Base-by-base conservation (phyloP, 2,888 invertebrate species). In the Enoplolaimus lenunculus region DNA sequence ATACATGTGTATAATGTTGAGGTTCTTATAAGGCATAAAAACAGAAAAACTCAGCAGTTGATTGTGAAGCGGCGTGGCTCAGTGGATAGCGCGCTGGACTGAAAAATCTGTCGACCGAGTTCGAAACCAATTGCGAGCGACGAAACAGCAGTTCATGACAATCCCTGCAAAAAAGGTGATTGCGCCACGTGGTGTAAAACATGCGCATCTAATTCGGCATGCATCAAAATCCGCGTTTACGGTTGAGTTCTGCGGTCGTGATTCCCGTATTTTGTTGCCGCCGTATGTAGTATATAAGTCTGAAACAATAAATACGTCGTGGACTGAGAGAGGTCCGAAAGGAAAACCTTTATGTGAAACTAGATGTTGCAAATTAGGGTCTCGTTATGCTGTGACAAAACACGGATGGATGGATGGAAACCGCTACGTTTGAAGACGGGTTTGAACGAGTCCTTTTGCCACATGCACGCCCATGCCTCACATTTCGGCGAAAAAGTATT, bases 281-380 rank as follows among this genome's bases (percentile, higher is more conserved):
- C 75, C 76, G 30, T 83, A 82, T 74, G 79, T 82, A 2, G 80
- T 81, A 0, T 82, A 82, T 73, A 83, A 82, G 75, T 75, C 81
- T 1, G 74, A 76, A 70, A 70, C 81, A 71, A 60, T 83, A 21
- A 81, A 78, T 74, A 72, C 77, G 60, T 77, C 78, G 7, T 83
- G 83, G 83, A 77, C 75, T 2, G 74, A 75, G 73, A 78, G 78
- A 67, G 83, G 82, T 7, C 81, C 81, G n/a, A 67, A 67, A 74
- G 77, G 30, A n/a, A n/a, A n/a, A n/a, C n/a, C n/a, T n/a, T n/a
- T n/a, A n/a, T n/a, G n/a, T n/a, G n/a, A n/a, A n/a, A n/a, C n/a
- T n/a, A n/a, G n/a, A n/a, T n/a, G n/a, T n/a, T n/a, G n/a, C n/a
- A n/a, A n/a, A n/a, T n/a, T n/a, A 21, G 57, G 57, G 16, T 57